Base-by-base conservation (phyloP, 2,888 invertebrate genomes). In the Cloeon dipterum region DNA sequence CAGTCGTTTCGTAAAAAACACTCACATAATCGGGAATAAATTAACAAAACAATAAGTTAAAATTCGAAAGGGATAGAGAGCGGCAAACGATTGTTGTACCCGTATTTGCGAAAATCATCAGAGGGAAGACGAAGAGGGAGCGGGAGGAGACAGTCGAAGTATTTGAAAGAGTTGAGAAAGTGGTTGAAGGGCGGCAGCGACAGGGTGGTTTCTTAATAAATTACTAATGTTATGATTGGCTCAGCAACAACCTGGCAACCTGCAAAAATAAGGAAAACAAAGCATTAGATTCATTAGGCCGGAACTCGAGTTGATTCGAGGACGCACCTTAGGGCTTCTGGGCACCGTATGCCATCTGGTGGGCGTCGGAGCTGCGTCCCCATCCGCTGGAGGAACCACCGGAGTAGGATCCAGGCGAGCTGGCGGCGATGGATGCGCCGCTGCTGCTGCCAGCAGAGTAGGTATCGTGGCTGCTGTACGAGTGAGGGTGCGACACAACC, bases 271-370 rank as follows among this genome's bases (percentile, higher is more conserved):
- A 5, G 5, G 10, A 8, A 10, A 8, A 21, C 10, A 8, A 8
- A 21, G 8, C 21, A 21, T 8, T 21, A 10, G 5, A 5, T 21
- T 21, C 21, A 5, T 21, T 8, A 21, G 21, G 8, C 21, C 8
- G 8, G 5, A 8, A 21, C 10, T 21, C 21, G 8, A 8, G 10
- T 8, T 8, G 5, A n/a, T 23, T 23, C 10, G 8, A 23, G 23
- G n/a, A 10, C n/a, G 25, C 25, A 23, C n/a, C 32, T 32, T 42
- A 33, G 44, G 74, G 70, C 55, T 70, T 69, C 56, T 83, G 81
- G 45, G 70, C 78, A 45, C 70, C 67, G 59, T 81, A 83, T 42
- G 82, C 52, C 39, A 50, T 41, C 36, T 50, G 47, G 33, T 82
- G 81, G 42, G 77, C 72, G 43, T 69, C 70, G 23, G 39, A 29